phyloP scores from a whole-genome alignment of 1,140 invertebrate genomes.

The Dicyema japonicum region DNA sequence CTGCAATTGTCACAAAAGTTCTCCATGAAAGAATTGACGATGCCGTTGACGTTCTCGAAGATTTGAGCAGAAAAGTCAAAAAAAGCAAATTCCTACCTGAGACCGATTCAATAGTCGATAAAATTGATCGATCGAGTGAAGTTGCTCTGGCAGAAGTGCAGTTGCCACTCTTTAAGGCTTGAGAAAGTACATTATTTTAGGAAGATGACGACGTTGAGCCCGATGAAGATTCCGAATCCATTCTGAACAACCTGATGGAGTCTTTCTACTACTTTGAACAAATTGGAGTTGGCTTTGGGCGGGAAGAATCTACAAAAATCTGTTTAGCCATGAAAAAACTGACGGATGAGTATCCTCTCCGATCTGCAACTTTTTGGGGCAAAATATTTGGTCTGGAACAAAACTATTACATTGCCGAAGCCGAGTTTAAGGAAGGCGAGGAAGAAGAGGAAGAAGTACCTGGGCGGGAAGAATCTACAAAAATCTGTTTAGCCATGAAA shows the following conservation, averaged over 20 bases:
- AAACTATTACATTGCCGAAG: slow-evolving; percentile 3
- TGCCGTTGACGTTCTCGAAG: slow-evolving; percentile 18
- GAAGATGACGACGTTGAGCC: slow-evolving; percentile 16
- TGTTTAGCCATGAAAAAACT: slow-evolving; percentile 1
- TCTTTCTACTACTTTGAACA: slow-evolving; percentile 19
- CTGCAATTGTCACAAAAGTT: too few relatives aligned
- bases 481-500: slow-evolving; percentile 17
- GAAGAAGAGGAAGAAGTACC: slow-evolving; percentile 3
- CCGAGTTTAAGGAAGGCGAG: slow-evolving; percentile 3
- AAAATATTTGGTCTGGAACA: slow-evolving; percentile 1
- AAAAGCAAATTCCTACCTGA: slow-evolving; percentile 12
- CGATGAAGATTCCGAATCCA: slow-evolving; percentile 17
- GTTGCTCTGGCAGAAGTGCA: slow-evolving; percentile 15
- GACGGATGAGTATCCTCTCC: background rate
- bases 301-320: background rate
- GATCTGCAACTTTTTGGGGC: slow-evolving; percentile 1
- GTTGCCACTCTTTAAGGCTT: slow-evolving; percentile 14
- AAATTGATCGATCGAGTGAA: slow-evolving; percentile 15
- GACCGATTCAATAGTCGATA: slow-evolving; percentile 14
- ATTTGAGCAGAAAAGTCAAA: slow-evolving; percentile 15
- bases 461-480: slow-evolving; percentile 1
- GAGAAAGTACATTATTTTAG: too few relatives aligned
- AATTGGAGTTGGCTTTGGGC: slow-evolving; percentile 9
- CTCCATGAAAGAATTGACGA: slow-evolving; percentile 16
- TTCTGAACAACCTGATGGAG: slow-evolving; percentile 18